phyloP scores from a whole-genome alignment of 2,797 vertebrate species.

The Otus scops region DNA sequence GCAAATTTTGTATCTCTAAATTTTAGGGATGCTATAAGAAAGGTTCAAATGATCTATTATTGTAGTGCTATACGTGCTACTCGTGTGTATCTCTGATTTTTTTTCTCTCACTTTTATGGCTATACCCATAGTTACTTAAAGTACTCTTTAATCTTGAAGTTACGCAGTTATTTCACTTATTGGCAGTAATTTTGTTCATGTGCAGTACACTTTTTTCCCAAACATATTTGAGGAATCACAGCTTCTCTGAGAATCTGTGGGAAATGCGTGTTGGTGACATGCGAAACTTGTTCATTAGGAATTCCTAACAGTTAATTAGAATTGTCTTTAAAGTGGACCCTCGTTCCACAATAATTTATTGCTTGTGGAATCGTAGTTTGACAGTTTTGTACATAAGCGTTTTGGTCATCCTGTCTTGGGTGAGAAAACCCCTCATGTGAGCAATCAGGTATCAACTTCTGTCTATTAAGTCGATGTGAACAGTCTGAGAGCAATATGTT shows the following conservation, averaged over 20 bases:
- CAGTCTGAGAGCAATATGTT: background rate
- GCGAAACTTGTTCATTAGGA: background rate
- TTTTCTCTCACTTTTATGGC: background rate
- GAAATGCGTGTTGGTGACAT: background rate
- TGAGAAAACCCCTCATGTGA: background rate
- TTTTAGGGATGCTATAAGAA: background rate
- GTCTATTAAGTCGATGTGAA: background rate
- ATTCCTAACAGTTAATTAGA: background rate
- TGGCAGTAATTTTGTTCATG: background rate
- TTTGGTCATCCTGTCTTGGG: background rate
- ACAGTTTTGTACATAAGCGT: background rate
- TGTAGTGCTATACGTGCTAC: background rate
- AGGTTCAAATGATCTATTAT: background rate
- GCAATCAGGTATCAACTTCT: background rate
- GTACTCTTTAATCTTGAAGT: background rate
- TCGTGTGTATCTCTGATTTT: background rate
- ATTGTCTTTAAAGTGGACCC: background rate
- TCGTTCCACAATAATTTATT: background rate
- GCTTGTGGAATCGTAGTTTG: background rate
- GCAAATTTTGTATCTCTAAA: background rate
- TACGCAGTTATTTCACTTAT: background rate
- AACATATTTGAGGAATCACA: background rate
- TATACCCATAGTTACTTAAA: background rate
- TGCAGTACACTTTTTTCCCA: background rate
- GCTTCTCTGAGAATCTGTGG: background rate